phyloP scores from a whole-genome alignment of 2,888 invertebrate species.

The Baronia brevicornis region DNA sequence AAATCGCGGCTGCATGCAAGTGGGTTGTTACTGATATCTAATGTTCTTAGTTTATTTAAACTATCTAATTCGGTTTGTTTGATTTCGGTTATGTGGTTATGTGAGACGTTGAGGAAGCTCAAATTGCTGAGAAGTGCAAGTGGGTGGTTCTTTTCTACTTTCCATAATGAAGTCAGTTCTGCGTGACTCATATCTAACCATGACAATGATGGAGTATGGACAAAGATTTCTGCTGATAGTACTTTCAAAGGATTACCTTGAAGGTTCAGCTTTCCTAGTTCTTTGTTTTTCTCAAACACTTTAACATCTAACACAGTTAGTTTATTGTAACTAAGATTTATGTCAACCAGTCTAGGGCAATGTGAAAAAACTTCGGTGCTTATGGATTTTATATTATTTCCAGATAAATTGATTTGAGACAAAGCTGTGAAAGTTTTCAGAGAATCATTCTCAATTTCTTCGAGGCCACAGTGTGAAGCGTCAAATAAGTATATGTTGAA shows the following conservation, averaged over 20 bases:
- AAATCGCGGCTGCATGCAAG: slow-evolving; percentile 81
- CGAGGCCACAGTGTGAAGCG: slow-evolving; percentile 83
- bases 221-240: slow-evolving; percentile 80
- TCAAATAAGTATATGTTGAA: slow-evolving; percentile 82
- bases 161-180: slow-evolving; percentile 80
- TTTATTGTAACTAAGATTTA: slow-evolving; percentile 84
- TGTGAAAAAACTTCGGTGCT: slow-evolving; percentile 72
- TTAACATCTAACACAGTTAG: slow-evolving; percentile 76
- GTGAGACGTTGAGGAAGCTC: slow-evolving; percentile 74
- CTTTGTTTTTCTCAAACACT: slow-evolving; percentile 80
- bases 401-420: slow-evolving; percentile 79
- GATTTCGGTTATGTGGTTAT: slow-evolving; percentile 75
- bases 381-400: slow-evolving; percentile 78
- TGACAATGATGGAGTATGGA: slow-evolving; percentile 75
- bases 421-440: slow-evolving; percentile 83
- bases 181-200: slow-evolving; percentile 83
- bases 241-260: slow-evolving; percentile 82
- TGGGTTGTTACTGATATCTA: slow-evolving; percentile 80
- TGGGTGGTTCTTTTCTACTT: slow-evolving; percentile 63
- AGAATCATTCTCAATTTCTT: slow-evolving; percentile 76
- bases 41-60: slow-evolving; percentile 71
- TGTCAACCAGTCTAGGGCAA: slow-evolving; percentile 76
- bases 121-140: slow-evolving; percentile 69
- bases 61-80: slow-evolving; percentile 76
- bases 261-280: slow-evolving; percentile 79